Conservation (phyloP, 1,140 invertebrate genomes). For the Pachypeltis micranthus region DNA sequence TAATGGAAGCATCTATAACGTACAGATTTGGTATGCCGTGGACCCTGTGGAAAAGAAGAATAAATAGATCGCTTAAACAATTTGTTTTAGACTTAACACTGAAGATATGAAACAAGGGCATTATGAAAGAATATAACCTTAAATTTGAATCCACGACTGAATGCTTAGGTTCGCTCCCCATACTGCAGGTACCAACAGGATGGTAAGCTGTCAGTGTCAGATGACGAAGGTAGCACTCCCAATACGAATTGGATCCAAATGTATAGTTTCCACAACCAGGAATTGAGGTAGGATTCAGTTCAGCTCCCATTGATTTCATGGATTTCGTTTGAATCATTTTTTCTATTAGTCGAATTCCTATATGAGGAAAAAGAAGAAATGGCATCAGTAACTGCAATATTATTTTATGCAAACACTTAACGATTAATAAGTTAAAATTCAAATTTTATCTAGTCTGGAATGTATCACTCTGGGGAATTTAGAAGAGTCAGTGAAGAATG, state of each 20-base stretch:
- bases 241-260: slow-evolving; percentile 63
- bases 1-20: slow-evolving; percentile 38
- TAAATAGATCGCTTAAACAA: not conserved
- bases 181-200: slow-evolving; percentile 66
- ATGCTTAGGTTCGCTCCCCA: slow-evolving; percentile 64
- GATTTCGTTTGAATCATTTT: slow-evolving; percentile 21
- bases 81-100: not conserved
- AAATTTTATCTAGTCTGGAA: no score
- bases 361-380: no score
- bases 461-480: no score
- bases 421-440: no score
- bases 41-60: slow-evolving; percentile 24
- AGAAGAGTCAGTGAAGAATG: no score
- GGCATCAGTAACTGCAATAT: no score
- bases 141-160: slow-evolving; percentile 72
- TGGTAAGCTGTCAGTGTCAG: slow-evolving; percentile 78
- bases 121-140: slow-evolving; percentile 27
- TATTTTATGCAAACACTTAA: no score
- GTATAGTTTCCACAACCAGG: slow-evolving; percentile 60
- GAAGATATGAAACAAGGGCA: no score
- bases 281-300: slow-evolving; percentile 48
- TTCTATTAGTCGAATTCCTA: slow-evolving; percentile 23
- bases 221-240: slow-evolving; percentile 71
- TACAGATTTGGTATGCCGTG: slow-evolving; percentile 31
- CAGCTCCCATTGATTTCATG: slow-evolving; percentile 32